Conservation (phyloP, 2,113 vertebrate species). For the Helogale parvula region DNA sequence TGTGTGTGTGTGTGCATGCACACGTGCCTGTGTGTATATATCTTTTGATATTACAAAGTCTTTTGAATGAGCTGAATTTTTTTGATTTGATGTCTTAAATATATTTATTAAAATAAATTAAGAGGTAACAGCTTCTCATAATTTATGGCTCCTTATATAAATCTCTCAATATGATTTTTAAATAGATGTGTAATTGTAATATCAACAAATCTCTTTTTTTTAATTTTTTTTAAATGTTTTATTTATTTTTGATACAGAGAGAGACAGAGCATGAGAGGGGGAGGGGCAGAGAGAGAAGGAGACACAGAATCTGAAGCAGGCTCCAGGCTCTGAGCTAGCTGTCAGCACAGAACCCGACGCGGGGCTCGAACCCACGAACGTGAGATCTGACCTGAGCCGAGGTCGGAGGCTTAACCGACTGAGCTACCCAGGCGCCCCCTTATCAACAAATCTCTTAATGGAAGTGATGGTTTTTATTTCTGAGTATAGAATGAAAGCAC, state of each 20-base stretch:
- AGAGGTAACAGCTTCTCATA: not conserved
- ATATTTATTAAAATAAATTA: not conserved
- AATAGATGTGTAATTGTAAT: not conserved
- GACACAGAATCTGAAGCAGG: too few relatives aligned
- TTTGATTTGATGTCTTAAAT: not conserved
- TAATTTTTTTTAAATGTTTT: too few relatives aligned
- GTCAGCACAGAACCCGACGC: too few relatives aligned
- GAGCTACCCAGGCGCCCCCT: too few relatives aligned
- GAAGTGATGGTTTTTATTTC: not conserved
- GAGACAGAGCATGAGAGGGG: too few relatives aligned
- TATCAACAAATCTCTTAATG: not conserved
- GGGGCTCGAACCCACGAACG: too few relatives aligned
- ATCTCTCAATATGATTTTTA: not conserved
- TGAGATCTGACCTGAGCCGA: too few relatives aligned
- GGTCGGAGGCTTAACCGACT: too few relatives aligned
- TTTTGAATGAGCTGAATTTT: not conserved
- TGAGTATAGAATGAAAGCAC: not conserved
- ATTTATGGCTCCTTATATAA: not conserved
- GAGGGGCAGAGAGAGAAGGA: too few relatives aligned
- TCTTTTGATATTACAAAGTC: not conserved
- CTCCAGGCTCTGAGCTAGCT: too few relatives aligned
- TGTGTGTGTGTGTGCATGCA: not conserved
- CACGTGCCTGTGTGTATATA: not conserved
- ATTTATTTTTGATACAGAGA: too few relatives aligned
- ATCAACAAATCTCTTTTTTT: not conserved